Base-by-base conservation (phyloP, 2,888 invertebrate genomes). In the Tetanocera ferruginea region DNA sequence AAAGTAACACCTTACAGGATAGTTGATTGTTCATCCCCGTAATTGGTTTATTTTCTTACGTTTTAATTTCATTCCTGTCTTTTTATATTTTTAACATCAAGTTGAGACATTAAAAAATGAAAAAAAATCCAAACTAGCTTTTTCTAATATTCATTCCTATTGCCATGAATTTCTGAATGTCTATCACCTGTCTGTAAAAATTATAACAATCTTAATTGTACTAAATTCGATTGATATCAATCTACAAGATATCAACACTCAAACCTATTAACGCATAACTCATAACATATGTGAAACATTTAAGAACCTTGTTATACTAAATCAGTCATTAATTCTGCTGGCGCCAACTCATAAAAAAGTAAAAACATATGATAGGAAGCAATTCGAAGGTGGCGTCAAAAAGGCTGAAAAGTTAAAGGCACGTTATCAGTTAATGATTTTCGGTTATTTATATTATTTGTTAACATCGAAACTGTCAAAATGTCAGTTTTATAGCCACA, bases 401-500 rank as follows among this genome's bases (percentile, higher is more conserved):
- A 11, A 25, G 49, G 60, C 73, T 73, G 60, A 73, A 49, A 9
- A 25, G 14, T 55, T 62, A n/a, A 25, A 60, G 3, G 34, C 60
- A 49, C 8, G 25, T 73, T 73, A 62, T 62, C 73, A 49, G 73
- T 49, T 49, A 28, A 37, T 37, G 60, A 23, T 62, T 23, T 73
- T 73, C 62, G 62, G 75, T 28, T 51, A 17, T 75, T 66, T 25
- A 14, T 34, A 67, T 75, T 75, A 31, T 34, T 34, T 52, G 75
- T 67, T 28, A 55, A 75, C 75, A 66, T 75, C 67, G 55, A 75
- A 75, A 75, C 67, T 75, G 75, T 75, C 75, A 75, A 67, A 67
- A 25, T 67, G 75, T 52, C 75, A 60, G 60, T 62, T 73, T 73
- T 73, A 62, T 73, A 49, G 60, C 60, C 57, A 9, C 51, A 60